Evolutionary conservation across 2,113 vertebrate species (phyloP).

Genomic region (Pteronura brasiliensis): DNA sequence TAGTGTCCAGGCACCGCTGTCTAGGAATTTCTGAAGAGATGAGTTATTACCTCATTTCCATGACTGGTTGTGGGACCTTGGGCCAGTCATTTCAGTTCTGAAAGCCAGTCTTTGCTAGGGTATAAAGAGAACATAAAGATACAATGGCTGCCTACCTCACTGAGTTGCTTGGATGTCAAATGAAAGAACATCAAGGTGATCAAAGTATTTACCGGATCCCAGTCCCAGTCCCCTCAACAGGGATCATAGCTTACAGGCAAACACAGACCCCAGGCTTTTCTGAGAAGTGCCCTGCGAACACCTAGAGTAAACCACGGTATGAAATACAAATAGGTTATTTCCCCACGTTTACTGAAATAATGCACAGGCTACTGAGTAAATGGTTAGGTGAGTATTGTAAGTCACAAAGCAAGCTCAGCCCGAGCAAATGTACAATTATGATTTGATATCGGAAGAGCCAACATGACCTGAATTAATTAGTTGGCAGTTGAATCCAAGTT

Average conservation of each 20-base stretch:
- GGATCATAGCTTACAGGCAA: not conserved
- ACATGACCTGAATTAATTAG: not conserved
- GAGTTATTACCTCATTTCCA: not conserved
- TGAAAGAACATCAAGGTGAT: not conserved
- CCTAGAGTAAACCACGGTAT: not conserved
- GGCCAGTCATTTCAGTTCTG: not conserved
- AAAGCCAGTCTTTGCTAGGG: not conserved
- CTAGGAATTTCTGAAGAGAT: not conserved
- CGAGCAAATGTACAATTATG: not conserved
- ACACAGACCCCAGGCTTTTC: not conserved
- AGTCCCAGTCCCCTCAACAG: fast-evolving
- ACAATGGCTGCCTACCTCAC: no score
- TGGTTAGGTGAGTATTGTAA: not conserved
- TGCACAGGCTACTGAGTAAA: not conserved
- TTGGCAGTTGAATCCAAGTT: not conserved
- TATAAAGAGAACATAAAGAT: not conserved
- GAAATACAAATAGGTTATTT: not conserved
- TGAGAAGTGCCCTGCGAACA: not conserved
- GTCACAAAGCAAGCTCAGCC: not conserved
- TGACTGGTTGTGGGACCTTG: not conserved
- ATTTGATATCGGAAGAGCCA: constrained; percentile 1
- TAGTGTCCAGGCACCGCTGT: not conserved
- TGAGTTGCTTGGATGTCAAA: not conserved
- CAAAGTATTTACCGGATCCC: not conserved
- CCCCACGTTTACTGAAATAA: not conserved